Evolutionary conservation across 2,113 vertebrate genomes (phyloP), one percentile per base, ranked within the genome.

Genomic region (Oncorhynchus kisutch): DNA sequence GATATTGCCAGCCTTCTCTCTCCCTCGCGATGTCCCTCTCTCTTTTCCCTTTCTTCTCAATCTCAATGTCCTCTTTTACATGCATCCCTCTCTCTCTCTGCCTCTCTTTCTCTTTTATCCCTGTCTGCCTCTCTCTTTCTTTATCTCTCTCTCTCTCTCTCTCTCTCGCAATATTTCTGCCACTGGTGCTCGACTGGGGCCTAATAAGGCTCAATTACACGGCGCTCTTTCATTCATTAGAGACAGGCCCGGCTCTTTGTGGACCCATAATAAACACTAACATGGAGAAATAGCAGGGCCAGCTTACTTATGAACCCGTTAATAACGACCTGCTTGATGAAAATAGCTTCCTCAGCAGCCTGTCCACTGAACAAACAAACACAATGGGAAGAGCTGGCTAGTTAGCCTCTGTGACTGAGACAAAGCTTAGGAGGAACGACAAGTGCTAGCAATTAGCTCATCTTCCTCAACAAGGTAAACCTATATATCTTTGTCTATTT

Each of bases 401-500:
- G 95, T 97, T 97, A 96, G 94, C 95, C 96, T 94, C 90, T 84
- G 89, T 93, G 94, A 95, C 94, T 95, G 94, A 96, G 94, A 96
- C 94, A 95, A 95, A 95, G 94, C 95, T 93, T 92, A 81, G 89
- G 91, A 94, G 90, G 88, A 94, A 95, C 93, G 94, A 96, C 95
- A 96, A 97, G 95, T 92, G 88, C 93, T 91, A 91, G 95, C 96
- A 97, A 98, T 98, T 97, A 97, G 95, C 92, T 75, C 90, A 92
- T 93, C 92, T 92, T 93, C 93, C 90, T 95, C 91, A 91, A 83
- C 92, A 91, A 92, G 92, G 95, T 95, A 96, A 96, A 94, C 95
- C 94, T 94, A 95, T 96, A 95, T 89, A 89, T 96, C 96, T 96
- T 95, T 96, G 95, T 97, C 96, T 95, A 92, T 95, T 97, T 95